Evolutionary conservation across 2,888 invertebrate genomes (phyloP), one percentile per base, ranked within the genome.

Genomic region (Venustoraphidia nigricollis): DNA sequence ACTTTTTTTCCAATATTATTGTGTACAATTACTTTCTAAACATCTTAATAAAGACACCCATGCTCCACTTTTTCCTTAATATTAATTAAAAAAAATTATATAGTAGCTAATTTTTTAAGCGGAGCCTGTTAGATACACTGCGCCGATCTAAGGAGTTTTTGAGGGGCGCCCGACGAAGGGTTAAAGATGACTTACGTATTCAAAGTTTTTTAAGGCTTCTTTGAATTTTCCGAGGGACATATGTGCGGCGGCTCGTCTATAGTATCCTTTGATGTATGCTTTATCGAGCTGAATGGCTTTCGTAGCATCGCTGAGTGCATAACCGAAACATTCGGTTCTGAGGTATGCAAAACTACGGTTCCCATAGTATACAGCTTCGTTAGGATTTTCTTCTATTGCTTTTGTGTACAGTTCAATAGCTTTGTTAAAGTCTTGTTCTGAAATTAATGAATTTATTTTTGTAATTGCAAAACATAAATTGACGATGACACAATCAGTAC

Each of bases 141-240:
- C n/a, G n/a, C n/a, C n/a, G n/a, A n/a, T n/a, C n/a, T n/a, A n/a
- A n/a, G n/a, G n/a, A n/a, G n/a, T n/a, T n/a, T n/a, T n/a, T n/a
- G n/a, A n/a, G n/a, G n/a, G n/a, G n/a, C n/a, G n/a, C n/a, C n/a
- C n/a, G n/a, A n/a, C n/a, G n/a, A 27, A 27, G 47, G 41, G 35
- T 44, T 45, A 34, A 41, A 36, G 61, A 27, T 6, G 5, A 74
- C 79, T 76, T 71, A 93, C 93, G 66, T 88, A 83, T 80, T 96
- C 95, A 72, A 91, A 97, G 72, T 98, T 97, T 66, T 84, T 86
- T 55, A 97, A 76, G 9, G 98, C 98, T 69, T 87, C 75, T 71
- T 95, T 96, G 68, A 93, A 96, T 72, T 95, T 95, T 56, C 97
- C 96, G 62, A 97, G 69, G 34, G 96, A 91, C 96, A 99, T 97